Conservation (phyloP, 2,888 invertebrate species). For the Scelioninae gen. 2 region DNA sequence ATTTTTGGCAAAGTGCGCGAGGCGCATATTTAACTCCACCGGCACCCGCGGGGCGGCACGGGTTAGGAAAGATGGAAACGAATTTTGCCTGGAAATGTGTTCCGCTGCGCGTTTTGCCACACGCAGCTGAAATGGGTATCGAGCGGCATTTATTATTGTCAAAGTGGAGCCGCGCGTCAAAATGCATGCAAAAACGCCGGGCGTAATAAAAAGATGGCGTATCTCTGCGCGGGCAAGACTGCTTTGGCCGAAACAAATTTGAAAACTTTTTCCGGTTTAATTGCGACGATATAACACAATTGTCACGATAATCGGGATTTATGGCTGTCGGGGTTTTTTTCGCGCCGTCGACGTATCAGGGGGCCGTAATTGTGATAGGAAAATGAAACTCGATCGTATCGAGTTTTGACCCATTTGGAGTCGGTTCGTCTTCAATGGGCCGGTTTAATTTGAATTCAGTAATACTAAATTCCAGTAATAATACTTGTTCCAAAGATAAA, state of each 20-base stretch:
- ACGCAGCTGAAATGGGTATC: conserved; percentile 23
- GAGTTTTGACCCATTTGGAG: no score
- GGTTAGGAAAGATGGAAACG: conserved; percentile 18
- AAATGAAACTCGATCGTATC: background rate
- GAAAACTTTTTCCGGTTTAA: conserved; percentile 22
- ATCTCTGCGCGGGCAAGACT: conserved; percentile 3
- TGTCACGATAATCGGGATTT: conserved; percentile 25
- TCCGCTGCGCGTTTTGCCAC: conserved; percentile 6
- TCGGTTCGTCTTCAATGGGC: no score
- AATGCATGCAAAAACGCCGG: conserved; percentile 8
- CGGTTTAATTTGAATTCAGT: no score
- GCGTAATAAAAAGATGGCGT: conserved; percentile 9
- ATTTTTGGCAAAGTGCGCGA: background rate
- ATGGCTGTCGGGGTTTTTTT: conserved; percentile 15
- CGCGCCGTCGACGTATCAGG: conserved; percentile 15
- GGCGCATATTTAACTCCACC: conserved; percentile 4
- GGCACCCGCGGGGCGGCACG: no score
- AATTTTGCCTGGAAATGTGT: conserved; percentile 11
- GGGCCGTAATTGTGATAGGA: conserved; percentile 12
- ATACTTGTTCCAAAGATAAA: no score
- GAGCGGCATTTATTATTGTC: conserved; percentile 20
- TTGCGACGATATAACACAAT: conserved; percentile 26
- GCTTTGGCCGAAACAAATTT: conserved; percentile 20
- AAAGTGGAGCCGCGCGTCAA: conserved; percentile 14
- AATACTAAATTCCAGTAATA: no score